These are phyloP conservation scores for Lithophane semibrunnea DNA, from an alignment of 2,888 invertebrate species.

Conservation along the genomic window DNA sequence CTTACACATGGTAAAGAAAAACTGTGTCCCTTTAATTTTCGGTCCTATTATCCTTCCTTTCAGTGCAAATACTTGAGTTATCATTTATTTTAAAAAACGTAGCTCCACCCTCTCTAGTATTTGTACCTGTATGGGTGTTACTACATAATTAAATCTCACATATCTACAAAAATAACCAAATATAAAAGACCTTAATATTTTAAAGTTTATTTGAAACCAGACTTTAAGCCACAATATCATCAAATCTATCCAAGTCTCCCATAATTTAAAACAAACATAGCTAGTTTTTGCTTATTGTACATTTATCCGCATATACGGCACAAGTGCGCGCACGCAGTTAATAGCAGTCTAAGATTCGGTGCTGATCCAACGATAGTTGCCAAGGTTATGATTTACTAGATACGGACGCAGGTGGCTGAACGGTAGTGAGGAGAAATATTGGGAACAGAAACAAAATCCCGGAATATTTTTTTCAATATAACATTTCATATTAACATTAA, in stretches of 20 bases:
- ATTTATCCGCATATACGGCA: conserved; percentile 60
- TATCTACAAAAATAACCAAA: background rate
- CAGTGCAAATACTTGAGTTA: background rate
- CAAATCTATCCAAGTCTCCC: conserved; percentile 7
- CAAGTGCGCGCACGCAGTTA: conserved; percentile 65
- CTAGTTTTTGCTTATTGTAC: conserved; percentile 51
- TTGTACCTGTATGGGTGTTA: background rate
- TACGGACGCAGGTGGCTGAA: conserved; percentile 68
- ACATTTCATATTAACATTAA: too few species aligned
- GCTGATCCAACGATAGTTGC: conserved; percentile 67
- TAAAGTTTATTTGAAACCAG: background rate
- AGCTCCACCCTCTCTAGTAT: background rate
- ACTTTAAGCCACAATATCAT: background rate
- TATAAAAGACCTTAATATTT: too few species aligned
- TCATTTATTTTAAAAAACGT: background rate
- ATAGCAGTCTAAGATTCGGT: conserved; percentile 66
- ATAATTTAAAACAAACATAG: conserved; percentile 39
- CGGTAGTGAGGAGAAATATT: conserved; percentile 60
- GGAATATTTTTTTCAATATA: background rate
- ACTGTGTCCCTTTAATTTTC: background rate
- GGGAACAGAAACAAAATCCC: conserved; percentile 1
- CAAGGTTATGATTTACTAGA: conserved; percentile 74
- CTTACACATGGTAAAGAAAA: background rate
- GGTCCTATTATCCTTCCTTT: background rate
- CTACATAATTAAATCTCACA: background rate